Evolutionary conservation across 2,797 vertebrate genomes (phyloP).

Genomic region (Taenioides sp.): DNA sequence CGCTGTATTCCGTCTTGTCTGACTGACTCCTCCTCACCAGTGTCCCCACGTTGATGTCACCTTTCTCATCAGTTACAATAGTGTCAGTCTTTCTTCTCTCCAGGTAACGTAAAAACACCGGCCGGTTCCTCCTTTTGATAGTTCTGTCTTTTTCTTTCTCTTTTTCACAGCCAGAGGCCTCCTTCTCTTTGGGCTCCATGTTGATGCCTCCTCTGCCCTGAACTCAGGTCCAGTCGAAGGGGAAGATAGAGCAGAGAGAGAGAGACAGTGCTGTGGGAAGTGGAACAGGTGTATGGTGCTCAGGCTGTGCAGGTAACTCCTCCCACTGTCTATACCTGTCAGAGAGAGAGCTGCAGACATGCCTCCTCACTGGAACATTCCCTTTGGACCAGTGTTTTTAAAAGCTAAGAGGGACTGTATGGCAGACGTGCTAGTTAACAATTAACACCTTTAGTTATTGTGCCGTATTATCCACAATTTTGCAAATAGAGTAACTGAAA

Average conservation of each 20-base stretch:
- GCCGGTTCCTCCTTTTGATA: conserved; percentile 82
- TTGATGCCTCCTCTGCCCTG: conserved; percentile 39
- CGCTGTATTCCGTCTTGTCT: conserved; percentile 95
- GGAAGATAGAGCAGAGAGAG: conserved; percentile 40
- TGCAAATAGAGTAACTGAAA: not conserved
- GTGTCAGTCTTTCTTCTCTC: conserved; percentile 94
- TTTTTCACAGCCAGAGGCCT: conserved; percentile 60
- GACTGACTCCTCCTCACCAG: conserved; percentile 93
- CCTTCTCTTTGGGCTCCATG: conserved; percentile 82
- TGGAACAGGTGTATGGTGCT: conserved; percentile 73
- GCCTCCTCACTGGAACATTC: conserved; percentile 56
- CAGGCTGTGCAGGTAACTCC: conserved; percentile 79
- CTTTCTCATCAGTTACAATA: conserved; percentile 81
- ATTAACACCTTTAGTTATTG: not conserved
- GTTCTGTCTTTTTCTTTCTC: conserved; percentile 75
- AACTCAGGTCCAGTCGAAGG: conserved; percentile 27
- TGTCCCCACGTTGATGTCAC: conserved; percentile 81
- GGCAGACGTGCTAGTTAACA: not conserved
- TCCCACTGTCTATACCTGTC: conserved; percentile 74
- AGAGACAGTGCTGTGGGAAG: conserved; percentile 63
- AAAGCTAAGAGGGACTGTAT: conserved; percentile 24
- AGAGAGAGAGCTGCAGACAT: conserved; percentile 71
- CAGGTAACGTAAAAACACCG: conserved; percentile 85
- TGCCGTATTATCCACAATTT: not conserved
- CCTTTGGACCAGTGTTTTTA: conserved; percentile 27